phyloP scores from a whole-genome alignment of 2,888 invertebrate species.

The Phengaris alcon region DNA sequence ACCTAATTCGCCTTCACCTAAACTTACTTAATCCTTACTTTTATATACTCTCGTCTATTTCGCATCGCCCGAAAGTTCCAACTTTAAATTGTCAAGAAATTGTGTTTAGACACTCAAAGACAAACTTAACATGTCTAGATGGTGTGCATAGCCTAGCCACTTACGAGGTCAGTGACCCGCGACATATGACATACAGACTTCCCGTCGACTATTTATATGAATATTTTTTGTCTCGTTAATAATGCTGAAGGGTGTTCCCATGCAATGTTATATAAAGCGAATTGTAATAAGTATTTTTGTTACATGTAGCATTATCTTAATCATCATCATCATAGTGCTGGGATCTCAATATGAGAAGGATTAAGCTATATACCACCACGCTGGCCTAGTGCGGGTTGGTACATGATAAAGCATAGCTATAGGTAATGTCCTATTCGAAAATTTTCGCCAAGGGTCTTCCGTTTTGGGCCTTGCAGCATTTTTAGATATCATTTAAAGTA shows the following conservation, averaged over 20 bases:
- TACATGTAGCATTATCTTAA: too few species aligned
- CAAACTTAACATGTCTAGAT: conserved; percentile 45
- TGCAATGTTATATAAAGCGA: neutral
- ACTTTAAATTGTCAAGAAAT: conserved; percentile 23
- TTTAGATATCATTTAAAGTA: too few species aligned
- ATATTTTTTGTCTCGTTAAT: conserved; percentile 43
- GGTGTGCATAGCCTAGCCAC: conserved; percentile 47
- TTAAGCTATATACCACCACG: too few species aligned
- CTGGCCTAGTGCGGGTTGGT: too few species aligned
- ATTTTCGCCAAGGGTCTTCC: too few species aligned
- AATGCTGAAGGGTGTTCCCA: neutral
- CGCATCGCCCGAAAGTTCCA: neutral
- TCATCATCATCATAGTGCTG: too few species aligned
- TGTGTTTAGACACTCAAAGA: conserved; percentile 1
- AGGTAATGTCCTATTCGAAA: too few species aligned
- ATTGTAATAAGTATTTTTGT: neutral
- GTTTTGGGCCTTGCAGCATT: too few species aligned
- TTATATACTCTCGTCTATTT: neutral
- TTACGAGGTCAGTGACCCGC: conserved; percentile 50
- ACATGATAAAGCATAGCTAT: too few species aligned
- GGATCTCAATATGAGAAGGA: too few species aligned
- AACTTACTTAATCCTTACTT: neutral
- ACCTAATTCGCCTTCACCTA: neutral
- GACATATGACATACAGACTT: conserved; percentile 60
- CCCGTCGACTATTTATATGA: conserved; percentile 49